Conservation (phyloP, 1,140 invertebrate species). For the Tetramorium alpestre region DNA sequence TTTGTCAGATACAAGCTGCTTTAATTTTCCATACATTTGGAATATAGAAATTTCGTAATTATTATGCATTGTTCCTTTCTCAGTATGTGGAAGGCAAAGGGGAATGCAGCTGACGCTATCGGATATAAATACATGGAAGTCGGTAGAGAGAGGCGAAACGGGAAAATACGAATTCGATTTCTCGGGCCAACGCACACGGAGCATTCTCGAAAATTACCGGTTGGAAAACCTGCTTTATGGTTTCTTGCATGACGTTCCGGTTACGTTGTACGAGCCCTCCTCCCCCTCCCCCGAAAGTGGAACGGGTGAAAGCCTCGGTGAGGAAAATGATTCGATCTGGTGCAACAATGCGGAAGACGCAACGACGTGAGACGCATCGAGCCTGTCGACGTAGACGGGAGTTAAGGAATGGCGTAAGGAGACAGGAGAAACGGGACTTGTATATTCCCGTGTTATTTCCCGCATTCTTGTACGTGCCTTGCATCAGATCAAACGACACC, state of each 20-base stretch:
- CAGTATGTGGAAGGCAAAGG: background rate
- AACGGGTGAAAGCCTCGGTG: slow-evolving; percentile 52
- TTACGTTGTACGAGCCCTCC: slow-evolving; percentile 25
- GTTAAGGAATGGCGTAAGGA: slow-evolving; percentile 43
- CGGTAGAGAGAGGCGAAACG: slow-evolving; percentile 1
- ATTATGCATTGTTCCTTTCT: background rate
- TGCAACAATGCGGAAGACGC: slow-evolving; percentile 68
- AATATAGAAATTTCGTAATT: slow-evolving; percentile 18
- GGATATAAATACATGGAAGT: slow-evolving; percentile 45
- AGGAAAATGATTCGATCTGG: slow-evolving; percentile 71
- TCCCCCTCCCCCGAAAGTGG: background rate
- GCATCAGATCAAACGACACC: slow-evolving; percentile 9
- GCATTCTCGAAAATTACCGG: slow-evolving; percentile 58
- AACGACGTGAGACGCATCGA: slow-evolving; percentile 56
- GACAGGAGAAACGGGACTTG: slow-evolving; percentile 26
- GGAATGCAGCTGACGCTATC: background rate
- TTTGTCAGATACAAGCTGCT: background rate
- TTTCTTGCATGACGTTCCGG: slow-evolving; percentile 56
- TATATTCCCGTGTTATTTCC: slow-evolving; percentile 39
- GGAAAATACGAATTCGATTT: slow-evolving; percentile 66
- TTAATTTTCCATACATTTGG: background rate
- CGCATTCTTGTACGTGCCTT: slow-evolving; percentile 39
- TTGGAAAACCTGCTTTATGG: slow-evolving; percentile 55
- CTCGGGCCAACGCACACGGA: slow-evolving; percentile 33
- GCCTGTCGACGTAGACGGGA: slow-evolving; percentile 34